Conservation (phyloP, 2,797 vertebrate genomes). For the Crenichthys baileyi region DNA sequence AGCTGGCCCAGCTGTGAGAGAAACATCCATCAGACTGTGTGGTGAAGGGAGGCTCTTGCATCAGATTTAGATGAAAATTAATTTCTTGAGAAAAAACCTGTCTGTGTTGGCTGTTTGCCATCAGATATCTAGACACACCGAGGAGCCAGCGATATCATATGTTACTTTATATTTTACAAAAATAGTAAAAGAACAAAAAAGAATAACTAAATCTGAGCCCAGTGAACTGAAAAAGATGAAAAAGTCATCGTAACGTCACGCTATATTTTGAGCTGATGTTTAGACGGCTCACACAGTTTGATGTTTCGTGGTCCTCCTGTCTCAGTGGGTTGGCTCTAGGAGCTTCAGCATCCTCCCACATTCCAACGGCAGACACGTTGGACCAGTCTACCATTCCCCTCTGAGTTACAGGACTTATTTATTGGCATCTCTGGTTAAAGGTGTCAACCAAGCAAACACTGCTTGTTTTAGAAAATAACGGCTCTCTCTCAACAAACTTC, state of each 20-base stretch:
- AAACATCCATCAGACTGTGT: constrained; percentile 15
- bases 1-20: constrained; percentile 59
- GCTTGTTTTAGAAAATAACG: not conserved
- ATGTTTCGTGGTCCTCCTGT: no score
- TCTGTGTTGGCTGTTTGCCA: not conserved
- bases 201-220: not conserved
- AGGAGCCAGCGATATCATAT: not conserved
- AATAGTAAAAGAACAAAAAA: not conserved
- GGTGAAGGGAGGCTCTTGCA: constrained; percentile 17
- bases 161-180: not conserved
- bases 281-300: no score
- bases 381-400: not conserved
- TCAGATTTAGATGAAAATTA: not conserved
- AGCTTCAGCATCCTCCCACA: not conserved
- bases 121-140: not conserved
- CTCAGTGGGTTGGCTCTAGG: not conserved
- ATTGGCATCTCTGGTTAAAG: not conserved
- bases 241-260: no score
- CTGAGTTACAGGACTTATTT: not conserved
- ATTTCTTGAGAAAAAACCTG: constrained; percentile 7
- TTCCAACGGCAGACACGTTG: not conserved
- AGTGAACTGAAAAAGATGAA: not conserved
- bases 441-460: not conserved
- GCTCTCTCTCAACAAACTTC: no score
- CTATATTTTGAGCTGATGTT: no score